These are phyloP conservation scores for Megaustenia siamemsis DNA, from an alignment of 2,888 invertebrate species.

Conservation along the genomic window DNA sequence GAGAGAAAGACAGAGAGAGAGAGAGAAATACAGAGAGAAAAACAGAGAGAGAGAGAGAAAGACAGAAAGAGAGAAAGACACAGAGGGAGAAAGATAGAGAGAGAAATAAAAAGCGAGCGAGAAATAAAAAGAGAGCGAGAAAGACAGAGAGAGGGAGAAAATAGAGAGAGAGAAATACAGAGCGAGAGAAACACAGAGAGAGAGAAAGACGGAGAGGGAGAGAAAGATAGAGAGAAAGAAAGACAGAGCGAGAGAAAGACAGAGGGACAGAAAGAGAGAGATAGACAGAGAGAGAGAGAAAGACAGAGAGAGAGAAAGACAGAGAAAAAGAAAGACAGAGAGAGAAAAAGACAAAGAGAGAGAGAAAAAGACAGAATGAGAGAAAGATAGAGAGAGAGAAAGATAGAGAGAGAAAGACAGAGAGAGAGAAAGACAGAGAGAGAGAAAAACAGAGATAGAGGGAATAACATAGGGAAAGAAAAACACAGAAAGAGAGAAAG, in stretches of 20 bases:
- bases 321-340: no score
- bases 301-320: background rate
- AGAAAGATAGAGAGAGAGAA: no score
- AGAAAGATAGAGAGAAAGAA: background rate
- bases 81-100: constrained; percentile 4
- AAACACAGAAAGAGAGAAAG: background rate
- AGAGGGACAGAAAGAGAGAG: constrained; percentile 35
- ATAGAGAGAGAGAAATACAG: background rate
- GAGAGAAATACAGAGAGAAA: background rate
- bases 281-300: constrained; percentile 3
- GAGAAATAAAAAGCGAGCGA: constrained; percentile 29
- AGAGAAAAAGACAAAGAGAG: background rate
- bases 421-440: no score
- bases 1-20: constrained; percentile 44
- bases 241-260: background rate
- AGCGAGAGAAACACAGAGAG: background rate
- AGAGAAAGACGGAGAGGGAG: background rate
- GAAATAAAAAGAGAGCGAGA: background rate
- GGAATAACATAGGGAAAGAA: background rate
- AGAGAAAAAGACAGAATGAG: no score
- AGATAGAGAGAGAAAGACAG: no score
- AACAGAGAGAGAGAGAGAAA: background rate
- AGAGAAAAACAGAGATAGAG: background rate
- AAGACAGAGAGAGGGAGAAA: background rate
- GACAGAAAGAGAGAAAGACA: background rate